Percentiles rank a stretch among this genome's conserved stretches.
Conservation (phyloP, 2,888 invertebrate species). For the Atethmia centrago region DNA sequence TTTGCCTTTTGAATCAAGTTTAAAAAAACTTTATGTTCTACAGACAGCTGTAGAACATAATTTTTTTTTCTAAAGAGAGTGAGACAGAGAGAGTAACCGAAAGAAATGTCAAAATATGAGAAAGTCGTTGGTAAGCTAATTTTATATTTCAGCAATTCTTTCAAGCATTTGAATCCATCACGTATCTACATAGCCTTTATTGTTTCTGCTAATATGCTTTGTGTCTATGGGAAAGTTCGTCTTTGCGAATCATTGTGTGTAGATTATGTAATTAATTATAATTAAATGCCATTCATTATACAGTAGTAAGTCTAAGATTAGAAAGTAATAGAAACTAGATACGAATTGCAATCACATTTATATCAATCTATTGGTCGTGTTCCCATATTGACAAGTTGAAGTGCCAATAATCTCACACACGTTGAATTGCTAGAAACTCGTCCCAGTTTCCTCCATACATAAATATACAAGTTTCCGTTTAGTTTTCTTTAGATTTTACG, state of each 20-base stretch:
- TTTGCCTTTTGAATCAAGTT: conserved; percentile 1
- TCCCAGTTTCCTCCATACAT: conserved; percentile 35
- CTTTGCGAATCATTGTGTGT: neutral
- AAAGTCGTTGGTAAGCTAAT: neutral
- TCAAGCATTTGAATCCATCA: neutral
- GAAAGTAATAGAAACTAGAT: conserved; percentile 52
- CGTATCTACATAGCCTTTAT: neutral
- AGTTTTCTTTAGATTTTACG: conserved; percentile 43
- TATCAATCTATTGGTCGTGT: conserved; percentile 57
- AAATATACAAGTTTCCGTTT: conserved; percentile 39
- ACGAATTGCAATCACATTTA: conserved; percentile 47
- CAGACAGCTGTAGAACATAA: no score
- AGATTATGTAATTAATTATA: conserved; percentile 31
- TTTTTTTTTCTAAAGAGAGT: neutral
- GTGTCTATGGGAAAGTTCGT: conserved; percentile 1
- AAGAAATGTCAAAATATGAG: neutral
- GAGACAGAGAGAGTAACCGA: no score
- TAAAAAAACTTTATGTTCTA: neutral
- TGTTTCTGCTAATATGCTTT: neutral
- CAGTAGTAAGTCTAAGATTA: conserved; percentile 34
- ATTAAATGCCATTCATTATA: conserved; percentile 37
- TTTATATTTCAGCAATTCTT: neutral
- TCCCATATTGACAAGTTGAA: conserved; percentile 53
- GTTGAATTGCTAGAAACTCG: conserved; percentile 48
- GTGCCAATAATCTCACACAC: conserved; percentile 47